Evolutionary conservation across 2,113 vertebrate genomes (phyloP).

Genomic region (Heterochromis multidens): DNA sequence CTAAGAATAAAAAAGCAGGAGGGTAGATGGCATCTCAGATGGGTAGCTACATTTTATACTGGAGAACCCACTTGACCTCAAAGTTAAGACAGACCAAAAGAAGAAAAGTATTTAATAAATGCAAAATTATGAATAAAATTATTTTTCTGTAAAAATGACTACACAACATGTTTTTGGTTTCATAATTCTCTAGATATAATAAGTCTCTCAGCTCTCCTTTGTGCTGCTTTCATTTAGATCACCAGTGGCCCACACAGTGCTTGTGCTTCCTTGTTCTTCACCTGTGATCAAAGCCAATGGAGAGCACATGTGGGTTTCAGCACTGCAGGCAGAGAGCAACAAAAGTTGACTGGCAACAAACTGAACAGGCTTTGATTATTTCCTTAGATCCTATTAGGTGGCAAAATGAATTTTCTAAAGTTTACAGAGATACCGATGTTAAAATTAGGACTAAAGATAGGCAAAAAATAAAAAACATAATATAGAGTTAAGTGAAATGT

Average conservation of each 20-base stretch:
- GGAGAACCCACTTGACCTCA: background rate
- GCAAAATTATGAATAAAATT: background rate
- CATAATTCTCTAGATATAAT: background rate
- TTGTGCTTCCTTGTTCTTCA: conserved; percentile 3
- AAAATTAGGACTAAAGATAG: background rate
- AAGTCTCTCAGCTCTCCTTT: conserved; percentile 11
- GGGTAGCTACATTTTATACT: background rate
- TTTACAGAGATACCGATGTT: background rate
- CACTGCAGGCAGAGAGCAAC: background rate
- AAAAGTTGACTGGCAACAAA: background rate
- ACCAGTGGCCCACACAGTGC: conserved; percentile 25
- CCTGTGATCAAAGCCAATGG: conserved; percentile 39
- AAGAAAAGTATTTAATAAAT: background rate
- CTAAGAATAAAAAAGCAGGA: conserved; percentile 17
- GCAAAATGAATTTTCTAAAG: conserved; percentile 9
- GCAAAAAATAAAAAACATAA: background rate
- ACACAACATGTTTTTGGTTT: background rate
- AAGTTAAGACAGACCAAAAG: background rate
- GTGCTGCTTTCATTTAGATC: background rate
- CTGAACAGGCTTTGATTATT: background rate
- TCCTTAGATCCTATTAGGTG: background rate
- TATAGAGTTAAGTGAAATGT: background rate
- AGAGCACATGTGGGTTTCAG: conserved; percentile 28
- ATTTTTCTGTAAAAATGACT: background rate
- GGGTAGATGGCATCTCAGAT: background rate